Conservation (phyloP, 2,888 invertebrate species). For the Chesias legatella region DNA sequence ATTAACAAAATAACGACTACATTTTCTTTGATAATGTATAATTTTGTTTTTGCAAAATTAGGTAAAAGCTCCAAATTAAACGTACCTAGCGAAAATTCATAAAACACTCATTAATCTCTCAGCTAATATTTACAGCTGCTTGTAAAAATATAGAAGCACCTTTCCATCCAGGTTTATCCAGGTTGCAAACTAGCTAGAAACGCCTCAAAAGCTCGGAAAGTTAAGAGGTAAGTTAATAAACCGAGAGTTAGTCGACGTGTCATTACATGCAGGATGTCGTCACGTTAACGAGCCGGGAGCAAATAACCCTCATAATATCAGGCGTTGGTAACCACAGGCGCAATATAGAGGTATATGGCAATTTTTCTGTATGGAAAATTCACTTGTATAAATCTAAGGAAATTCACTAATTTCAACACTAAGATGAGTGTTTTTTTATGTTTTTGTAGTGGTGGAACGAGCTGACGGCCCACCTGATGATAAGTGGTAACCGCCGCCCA, state of each 20-base stretch:
- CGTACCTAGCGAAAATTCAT: background rate
- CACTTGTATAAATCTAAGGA: too few relatives aligned
- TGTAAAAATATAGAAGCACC: slow-evolving; percentile 9
- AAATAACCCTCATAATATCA: slow-evolving; percentile 58
- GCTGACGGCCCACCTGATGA: too few relatives aligned
- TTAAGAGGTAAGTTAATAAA: slow-evolving; percentile 38
- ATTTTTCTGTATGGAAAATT: too few relatives aligned
- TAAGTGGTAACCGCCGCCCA: too few relatives aligned
- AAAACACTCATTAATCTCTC: background rate
- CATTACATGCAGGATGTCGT: slow-evolving; percentile 59
- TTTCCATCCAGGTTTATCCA: slow-evolving; percentile 1
- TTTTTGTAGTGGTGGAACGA: too few relatives aligned
- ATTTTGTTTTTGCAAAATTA: too few relatives aligned
- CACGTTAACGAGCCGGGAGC: slow-evolving; percentile 61
- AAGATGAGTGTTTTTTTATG: too few relatives aligned
- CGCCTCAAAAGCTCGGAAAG: slow-evolving; percentile 16
- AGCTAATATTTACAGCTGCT: slow-evolving; percentile 1
- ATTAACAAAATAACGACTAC: too few relatives aligned
- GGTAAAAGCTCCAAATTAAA: too few relatives aligned
- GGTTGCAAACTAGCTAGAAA: slow-evolving; percentile 12
- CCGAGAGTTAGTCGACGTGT: slow-evolving; percentile 45
- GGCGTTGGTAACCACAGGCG: slow-evolving; percentile 26
- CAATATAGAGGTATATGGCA: too few relatives aligned
- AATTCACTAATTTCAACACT: too few relatives aligned
- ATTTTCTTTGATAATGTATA: too few relatives aligned